Evolutionary conservation across 2,888 invertebrate genomes (phyloP).

Genomic region (Pardosa pseudoannulata): DNA sequence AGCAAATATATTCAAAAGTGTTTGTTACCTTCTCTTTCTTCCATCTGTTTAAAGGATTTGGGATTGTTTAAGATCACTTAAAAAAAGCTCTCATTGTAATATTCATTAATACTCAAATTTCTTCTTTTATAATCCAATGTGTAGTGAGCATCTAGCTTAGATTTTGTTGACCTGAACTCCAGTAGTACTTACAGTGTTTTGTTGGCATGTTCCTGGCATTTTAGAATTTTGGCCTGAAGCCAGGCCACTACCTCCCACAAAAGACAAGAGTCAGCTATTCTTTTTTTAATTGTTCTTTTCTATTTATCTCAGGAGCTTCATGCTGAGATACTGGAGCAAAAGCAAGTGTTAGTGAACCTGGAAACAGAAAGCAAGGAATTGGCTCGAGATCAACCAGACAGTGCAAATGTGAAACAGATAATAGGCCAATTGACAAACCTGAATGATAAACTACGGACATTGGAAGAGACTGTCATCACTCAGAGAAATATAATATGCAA

Average conservation of each 20-base stretch:
- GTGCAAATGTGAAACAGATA: conserved; percentile 85
- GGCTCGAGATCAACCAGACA: conserved; percentile 79
- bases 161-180: conserved; percentile 1
- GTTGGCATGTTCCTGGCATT: conserved; percentile 1
- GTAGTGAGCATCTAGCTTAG: background rate
- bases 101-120: no score
- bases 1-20: no score
- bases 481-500: conserved; percentile 84
- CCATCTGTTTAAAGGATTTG: no score
- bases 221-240: conserved; percentile 29
- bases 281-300: conserved; percentile 47
- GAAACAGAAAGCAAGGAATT: conserved; percentile 87
- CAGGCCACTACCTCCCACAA: conserved; percentile 44
- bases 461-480: conserved; percentile 86
- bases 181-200: conserved; percentile 31
- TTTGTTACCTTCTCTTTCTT: no score
- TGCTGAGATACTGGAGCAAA: conserved; percentile 86
- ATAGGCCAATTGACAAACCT: conserved; percentile 86
- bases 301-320: conserved; percentile 81
- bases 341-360: conserved; percentile 84
- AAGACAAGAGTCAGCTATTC: conserved; percentile 60
- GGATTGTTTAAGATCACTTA: no score
- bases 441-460: conserved; percentile 85
- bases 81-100: no score
- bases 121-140: no score